phyloP scores from a whole-genome alignment of 2,113 vertebrate species.

The Carlito syrichta region DNA sequence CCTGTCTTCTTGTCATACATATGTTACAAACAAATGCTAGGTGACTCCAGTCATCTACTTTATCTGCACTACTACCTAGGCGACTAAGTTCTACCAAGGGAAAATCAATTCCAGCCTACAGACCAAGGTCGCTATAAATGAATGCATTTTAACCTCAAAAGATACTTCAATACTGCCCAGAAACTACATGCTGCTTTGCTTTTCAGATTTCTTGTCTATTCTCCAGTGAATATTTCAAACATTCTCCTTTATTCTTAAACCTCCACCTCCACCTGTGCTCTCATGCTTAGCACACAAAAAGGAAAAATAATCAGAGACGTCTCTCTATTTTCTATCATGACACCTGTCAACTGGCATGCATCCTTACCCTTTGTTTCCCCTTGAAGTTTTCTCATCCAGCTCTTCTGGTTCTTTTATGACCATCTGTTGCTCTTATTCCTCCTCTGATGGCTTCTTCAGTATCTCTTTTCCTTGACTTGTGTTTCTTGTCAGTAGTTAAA shows the following conservation, averaged over 20 bases:
- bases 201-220: not conserved
- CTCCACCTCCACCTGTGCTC: not conserved
- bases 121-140: not conserved
- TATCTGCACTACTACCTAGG: accelerated
- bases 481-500: not conserved
- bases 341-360: accelerated
- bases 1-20: not conserved
- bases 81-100: no score
- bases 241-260: not conserved
- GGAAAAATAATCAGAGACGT: not conserved
- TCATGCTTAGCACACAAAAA: not conserved
- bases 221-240: not conserved
- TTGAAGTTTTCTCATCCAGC: not conserved
- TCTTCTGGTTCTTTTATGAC: no score
- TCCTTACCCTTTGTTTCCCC: not conserved
- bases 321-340: not conserved
- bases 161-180: no score
- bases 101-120: not conserved
- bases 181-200: not conserved
- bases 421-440: not conserved
- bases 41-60: not conserved
- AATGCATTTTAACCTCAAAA: not conserved
- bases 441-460: not conserved
- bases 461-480: not conserved
- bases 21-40: not conserved